Percentiles rank a stretch among this genome's conserved stretches.
These are phyloP conservation scores for Vimba vimba DNA, from an alignment of 2,113 vertebrate species.

Conservation along the genomic window DNA sequence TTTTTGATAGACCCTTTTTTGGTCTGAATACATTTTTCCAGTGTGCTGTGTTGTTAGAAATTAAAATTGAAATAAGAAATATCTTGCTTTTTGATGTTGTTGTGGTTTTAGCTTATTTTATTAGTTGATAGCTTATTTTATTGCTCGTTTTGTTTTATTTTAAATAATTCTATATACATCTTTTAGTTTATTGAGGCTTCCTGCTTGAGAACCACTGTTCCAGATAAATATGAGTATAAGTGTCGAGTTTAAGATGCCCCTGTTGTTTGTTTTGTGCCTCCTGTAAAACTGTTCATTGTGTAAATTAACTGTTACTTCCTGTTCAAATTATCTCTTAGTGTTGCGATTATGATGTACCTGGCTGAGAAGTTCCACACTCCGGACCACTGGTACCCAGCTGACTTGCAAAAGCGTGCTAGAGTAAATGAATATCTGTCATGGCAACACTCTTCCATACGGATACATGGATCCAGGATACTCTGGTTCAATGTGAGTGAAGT, in stretches of 20 bases:
- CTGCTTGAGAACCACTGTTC: background rate
- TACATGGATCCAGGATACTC: slow-evolving; percentile 74
- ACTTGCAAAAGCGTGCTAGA: slow-evolving; percentile 70
- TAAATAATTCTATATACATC: background rate
- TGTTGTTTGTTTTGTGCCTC: background rate
- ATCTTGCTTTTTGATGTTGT: no score
- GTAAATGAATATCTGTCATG: slow-evolving; percentile 78
- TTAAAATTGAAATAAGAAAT: no score
- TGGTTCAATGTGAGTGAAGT: slow-evolving; percentile 73
- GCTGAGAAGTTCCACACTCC: slow-evolving; percentile 65
- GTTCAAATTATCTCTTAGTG: slow-evolving; percentile 52
- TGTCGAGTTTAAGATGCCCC: background rate
- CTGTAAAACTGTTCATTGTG: background rate
- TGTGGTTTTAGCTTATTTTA: no score
- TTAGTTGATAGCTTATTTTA: no score
- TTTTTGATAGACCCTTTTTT: no score
- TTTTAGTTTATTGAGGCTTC: background rate
- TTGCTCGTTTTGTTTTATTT: no score
- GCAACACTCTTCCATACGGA: slow-evolving; percentile 75
- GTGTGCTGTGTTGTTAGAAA: no score
- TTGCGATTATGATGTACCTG: slow-evolving; percentile 77
- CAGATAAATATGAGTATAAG: no score
- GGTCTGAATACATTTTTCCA: no score
- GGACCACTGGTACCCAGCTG: slow-evolving; percentile 79
- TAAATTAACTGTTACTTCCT: background rate